phyloP scores from a whole-genome alignment of 2,888 invertebrate species.

The Pheosia tremula region DNA sequence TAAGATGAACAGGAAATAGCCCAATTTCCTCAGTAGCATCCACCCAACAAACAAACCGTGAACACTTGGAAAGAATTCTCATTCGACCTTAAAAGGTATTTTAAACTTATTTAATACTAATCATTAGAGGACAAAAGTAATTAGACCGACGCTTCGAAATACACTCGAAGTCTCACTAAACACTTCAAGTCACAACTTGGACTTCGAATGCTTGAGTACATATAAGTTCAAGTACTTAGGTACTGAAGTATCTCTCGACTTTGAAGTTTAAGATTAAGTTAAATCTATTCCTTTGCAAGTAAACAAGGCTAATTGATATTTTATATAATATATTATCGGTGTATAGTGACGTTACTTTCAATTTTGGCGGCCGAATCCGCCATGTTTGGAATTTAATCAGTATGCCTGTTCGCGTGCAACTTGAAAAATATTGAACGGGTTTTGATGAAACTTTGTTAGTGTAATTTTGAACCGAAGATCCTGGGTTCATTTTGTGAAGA shows the following conservation, averaged over 20 bases:
- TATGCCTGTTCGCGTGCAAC: too few species aligned
- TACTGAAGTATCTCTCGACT: background rate
- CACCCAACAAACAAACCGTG: background rate
- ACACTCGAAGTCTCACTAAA: slow-evolving; percentile 1
- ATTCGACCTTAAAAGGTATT: slow-evolving; percentile 11
- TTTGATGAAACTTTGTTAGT: too few species aligned
- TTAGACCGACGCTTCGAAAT: background rate
- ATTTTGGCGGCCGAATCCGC: too few species aligned
- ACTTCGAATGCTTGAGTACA: background rate
- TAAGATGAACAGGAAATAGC: background rate
- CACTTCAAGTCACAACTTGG: background rate
- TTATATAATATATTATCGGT: too few species aligned
- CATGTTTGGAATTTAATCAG: too few species aligned
- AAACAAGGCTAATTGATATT: too few species aligned
- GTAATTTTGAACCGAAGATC: too few species aligned
- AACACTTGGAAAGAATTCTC: slow-evolving; percentile 17
- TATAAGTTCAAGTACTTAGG: background rate
- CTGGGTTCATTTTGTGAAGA: too few species aligned
- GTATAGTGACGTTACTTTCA: too few species aligned
- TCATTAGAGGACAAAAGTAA: slow-evolving; percentile 7
- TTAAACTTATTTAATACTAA: slow-evolving; percentile 20
- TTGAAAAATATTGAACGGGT: too few species aligned
- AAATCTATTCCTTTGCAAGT: background rate
- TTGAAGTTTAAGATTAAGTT: background rate
- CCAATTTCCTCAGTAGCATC: background rate